Base-by-base conservation (phyloP, 2,888 invertebrate genomes). In the Endotricha flammealis region DNA sequence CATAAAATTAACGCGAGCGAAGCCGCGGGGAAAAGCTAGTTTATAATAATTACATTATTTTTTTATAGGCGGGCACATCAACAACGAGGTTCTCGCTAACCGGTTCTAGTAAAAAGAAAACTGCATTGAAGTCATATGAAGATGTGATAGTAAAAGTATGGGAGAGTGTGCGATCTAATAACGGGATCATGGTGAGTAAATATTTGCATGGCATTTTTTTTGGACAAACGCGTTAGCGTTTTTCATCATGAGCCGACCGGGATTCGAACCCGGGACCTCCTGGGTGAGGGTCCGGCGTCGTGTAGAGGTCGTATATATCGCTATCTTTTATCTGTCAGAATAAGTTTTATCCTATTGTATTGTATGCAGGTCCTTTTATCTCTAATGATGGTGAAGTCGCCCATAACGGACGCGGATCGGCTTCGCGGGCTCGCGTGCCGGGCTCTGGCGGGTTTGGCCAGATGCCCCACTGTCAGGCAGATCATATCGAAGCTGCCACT, bases 401-500 rank as follows among this genome's bases (percentile, higher is more conserved):
- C 99, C 0, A 95, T 98, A 37, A 98, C 98, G 1, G 98, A 99
- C 85, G 99, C 99, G 9, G 99, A 99, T 78, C 92, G 94, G 23
- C 93, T 99, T 53, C 90, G 99, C 32, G 96, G 96, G 2, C 88
- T 98, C 57, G 98, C 99, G 0, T 98, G 98, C 67, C 90, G 94
- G 52, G 97, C 97, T 3, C 85, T 99, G 29, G 95, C 96, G 16
- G 99, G 99, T 0, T 87, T 99, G 17, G 95, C 98, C 0, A 89
- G 98, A n/a, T 96, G 95, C 36, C 95, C 96, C 67, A 95, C 95
- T 32, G 95, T 98, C 1, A 83, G 95, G 3, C 98, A 99, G 86
- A 98, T 99, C 58, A 93, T 99, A 41, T 93, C 96, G 54, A 98
- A 98, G 76, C 88, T 99, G 44, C 98, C 98, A 0, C 88, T 99